Evolutionary conservation across 2,888 invertebrate species (phyloP).

Genomic region (Cosmia pyralina): DNA sequence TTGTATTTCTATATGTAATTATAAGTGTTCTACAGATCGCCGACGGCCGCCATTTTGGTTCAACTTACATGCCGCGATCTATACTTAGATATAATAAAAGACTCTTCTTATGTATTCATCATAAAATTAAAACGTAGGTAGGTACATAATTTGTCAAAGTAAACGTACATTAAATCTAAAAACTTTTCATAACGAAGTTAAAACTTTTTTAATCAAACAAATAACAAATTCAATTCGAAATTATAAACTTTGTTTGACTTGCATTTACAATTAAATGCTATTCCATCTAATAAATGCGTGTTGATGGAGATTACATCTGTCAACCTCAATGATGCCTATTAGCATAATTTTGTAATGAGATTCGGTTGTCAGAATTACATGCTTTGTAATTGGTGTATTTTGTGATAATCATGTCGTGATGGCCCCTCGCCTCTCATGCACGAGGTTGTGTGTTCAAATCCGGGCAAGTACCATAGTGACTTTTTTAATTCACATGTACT

Average conservation of each 20-base stretch:
- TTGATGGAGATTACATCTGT: conserved; percentile 36
- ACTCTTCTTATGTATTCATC: not conserved
- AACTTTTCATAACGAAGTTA: conserved; percentile 38
- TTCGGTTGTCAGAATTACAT: not conserved
- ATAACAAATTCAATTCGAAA: conserved; percentile 44
- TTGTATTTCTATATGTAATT: no score
- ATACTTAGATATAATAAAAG: not conserved
- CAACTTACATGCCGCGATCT: no score
- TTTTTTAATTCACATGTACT: not conserved
- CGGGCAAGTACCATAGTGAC: no score
- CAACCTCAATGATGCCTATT: conserved; percentile 29
- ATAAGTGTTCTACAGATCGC: no score
- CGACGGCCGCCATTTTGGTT: no score
- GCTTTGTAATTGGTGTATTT: not conserved
- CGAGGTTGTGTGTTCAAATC: not conserved
- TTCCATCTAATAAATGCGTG: conserved; percentile 18
- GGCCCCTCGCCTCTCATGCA: no score
- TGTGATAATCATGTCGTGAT: not conserved
- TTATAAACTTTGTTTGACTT: conserved; percentile 40
- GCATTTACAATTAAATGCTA: conserved; percentile 34
- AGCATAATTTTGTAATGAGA: conserved; percentile 25
- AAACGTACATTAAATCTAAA: conserved; percentile 20
- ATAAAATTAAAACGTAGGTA: not conserved
- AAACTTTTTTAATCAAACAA: conserved; percentile 60
- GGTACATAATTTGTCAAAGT: not conserved